Evolutionary conservation across 2,113 vertebrate species (phyloP).

Genomic region (Nothocercus nigrocapillus): DNA sequence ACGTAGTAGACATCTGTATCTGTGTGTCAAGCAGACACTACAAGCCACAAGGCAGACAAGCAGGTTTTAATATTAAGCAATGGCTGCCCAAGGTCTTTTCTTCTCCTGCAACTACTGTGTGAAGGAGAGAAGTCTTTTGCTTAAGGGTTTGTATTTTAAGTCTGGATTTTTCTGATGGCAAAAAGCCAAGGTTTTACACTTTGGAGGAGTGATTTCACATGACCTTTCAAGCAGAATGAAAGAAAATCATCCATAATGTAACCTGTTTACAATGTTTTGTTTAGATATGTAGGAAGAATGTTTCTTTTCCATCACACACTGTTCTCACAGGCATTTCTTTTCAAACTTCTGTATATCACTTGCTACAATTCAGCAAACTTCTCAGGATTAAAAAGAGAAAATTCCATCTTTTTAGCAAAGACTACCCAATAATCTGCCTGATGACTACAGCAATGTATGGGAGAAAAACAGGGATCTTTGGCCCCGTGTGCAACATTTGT

Average conservation of each 20-base stretch:
- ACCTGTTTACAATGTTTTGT: neutral
- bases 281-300: neutral
- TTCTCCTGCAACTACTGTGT: neutral
- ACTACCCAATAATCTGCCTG: neutral
- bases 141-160: neutral
- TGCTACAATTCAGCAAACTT: neutral
- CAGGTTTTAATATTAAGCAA: slow-evolving; percentile 22
- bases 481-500: neutral
- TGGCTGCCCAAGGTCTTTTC: neutral
- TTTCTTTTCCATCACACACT: neutral
- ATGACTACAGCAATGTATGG: neutral
- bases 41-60: slow-evolving; percentile 18
- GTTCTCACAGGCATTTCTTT: neutral
- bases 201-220: neutral
- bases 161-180: neutral
- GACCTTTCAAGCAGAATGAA: neutral
- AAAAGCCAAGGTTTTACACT: neutral
- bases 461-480: neutral
- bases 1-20: neutral
- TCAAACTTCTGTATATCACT: neutral
- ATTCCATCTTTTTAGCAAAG: neutral
- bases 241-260: neutral
- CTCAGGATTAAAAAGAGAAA: neutral
- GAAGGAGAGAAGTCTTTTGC: neutral
- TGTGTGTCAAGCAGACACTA: slow-evolving; percentile 23